These are phyloP conservation scores for Semotilus atromaculatus DNA, from an alignment of 2,797 vertebrate species.

Conservation along the genomic window DNA sequence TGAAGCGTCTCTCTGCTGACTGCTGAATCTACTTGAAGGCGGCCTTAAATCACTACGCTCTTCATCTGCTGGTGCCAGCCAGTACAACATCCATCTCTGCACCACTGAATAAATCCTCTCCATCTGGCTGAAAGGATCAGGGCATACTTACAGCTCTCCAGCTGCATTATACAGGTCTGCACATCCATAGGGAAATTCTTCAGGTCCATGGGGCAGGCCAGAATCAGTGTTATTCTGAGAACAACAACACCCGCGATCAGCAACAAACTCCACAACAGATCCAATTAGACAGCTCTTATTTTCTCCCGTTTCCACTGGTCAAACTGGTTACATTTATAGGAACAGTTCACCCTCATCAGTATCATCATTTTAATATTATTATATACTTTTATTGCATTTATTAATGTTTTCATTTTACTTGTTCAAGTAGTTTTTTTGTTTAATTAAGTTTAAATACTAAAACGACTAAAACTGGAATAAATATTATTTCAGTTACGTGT, in stretches of 20 bases:
- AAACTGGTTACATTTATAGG: neutral
- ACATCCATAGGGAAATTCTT: conserved; percentile 99
- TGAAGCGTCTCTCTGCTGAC: conserved; percentile 53
- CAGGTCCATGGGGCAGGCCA: conserved; percentile 92
- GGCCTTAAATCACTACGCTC: conserved; percentile 62
- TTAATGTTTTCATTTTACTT: no score
- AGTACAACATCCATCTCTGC: conserved; percentile 64
- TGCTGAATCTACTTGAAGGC: conserved; percentile 58
- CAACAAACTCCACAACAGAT: conserved; percentile 43
- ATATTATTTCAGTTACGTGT: neutral
- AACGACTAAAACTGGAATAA: no score
- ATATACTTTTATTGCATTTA: neutral
- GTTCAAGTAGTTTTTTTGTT: no score
- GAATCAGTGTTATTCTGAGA: conserved; percentile 84
- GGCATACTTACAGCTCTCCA: conserved; percentile 95
- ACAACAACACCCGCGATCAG: conserved; percentile 59
- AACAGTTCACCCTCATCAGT: neutral
- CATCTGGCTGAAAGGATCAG: conserved; percentile 53
- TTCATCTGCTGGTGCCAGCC: conserved; percentile 60
- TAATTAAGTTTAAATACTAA: no score
- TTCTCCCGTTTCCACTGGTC: conserved; percentile 10
- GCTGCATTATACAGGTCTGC: conserved; percentile 99
- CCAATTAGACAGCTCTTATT: conserved; percentile 25
- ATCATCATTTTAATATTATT: neutral
- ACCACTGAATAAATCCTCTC: conserved; percentile 63